These are phyloP conservation scores for Leuciscus waleckii DNA, from an alignment of 2,797 vertebrate species.

Conservation along the genomic window DNA sequence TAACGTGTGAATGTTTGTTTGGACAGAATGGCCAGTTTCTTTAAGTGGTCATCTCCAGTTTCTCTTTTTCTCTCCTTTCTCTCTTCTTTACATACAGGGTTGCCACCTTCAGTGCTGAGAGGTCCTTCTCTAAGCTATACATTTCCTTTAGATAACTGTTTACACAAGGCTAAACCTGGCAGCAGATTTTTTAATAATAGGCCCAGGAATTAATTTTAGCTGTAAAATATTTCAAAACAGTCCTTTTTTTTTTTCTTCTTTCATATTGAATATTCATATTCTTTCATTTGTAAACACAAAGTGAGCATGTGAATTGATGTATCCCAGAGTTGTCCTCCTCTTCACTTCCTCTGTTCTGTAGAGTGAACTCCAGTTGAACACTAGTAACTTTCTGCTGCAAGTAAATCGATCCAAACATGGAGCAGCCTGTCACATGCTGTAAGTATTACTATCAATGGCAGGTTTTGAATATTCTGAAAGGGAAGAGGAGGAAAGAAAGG, in stretches of 20 bases:
- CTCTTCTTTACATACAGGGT: not conserved
- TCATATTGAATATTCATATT: too few species aligned
- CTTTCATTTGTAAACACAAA: not conserved
- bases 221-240: not conserved
- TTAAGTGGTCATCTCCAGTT: constrained; percentile 34
- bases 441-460: constrained; percentile 27
- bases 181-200: constrained; percentile 11
- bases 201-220: not conserved
- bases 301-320: not conserved
- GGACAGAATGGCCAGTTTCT: constrained; percentile 47
- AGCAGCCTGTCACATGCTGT: constrained; percentile 3
- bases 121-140: not conserved
- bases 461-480: constrained; percentile 25
- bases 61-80: constrained; percentile 21
- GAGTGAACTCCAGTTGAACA: constrained; percentile 26
- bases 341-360: not conserved
- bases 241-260: not conserved
- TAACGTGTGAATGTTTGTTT: constrained; percentile 42
- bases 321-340: constrained; percentile 2
- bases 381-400: constrained; percentile 23
- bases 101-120: constrained; percentile 1
- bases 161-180: constrained; percentile 23
- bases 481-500: not conserved
- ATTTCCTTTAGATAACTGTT: constrained; percentile 25
- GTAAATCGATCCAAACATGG: not conserved